These are phyloP conservation scores for Fabriciana adippe DNA, from an alignment of 2,888 invertebrate genomes.

Conservation along the genomic window DNA sequence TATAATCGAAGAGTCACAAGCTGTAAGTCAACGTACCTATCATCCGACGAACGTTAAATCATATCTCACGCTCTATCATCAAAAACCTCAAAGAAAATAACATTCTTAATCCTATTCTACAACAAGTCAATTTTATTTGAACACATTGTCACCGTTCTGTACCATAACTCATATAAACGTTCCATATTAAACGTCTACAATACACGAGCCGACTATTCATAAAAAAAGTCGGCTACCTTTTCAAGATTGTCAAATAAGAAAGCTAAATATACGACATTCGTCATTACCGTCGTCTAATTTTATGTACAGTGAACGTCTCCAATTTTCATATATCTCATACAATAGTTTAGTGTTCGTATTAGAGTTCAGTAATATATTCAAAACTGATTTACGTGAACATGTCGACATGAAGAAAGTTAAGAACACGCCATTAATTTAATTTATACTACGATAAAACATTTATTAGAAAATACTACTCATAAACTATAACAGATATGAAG, in stretches of 20 bases:
- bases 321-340: slow-evolving; percentile 13
- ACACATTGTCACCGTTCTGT: slow-evolving; percentile 60
- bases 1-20: slow-evolving; percentile 21
- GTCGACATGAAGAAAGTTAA: slow-evolving; percentile 3
- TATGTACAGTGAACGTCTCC: slow-evolving; percentile 51
- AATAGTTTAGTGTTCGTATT: slow-evolving; percentile 11
- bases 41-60: slow-evolving; percentile 64
- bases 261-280: slow-evolving; percentile 74
- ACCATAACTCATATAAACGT: slow-evolving; percentile 72
- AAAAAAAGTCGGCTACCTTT: slow-evolving; percentile 66
- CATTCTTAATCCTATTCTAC: slow-evolving; percentile 73
- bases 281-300: slow-evolving; percentile 70
- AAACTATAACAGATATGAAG: too few relatives aligned
- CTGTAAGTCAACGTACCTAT: slow-evolving; percentile 47
- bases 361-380: slow-evolving; percentile 3
- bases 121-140: slow-evolving; percentile 73
- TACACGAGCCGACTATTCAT: slow-evolving; percentile 55
- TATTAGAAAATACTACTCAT: too few relatives aligned
- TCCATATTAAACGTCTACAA: slow-evolving; percentile 65
- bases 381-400: slow-evolving; percentile 2
- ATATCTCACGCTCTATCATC: slow-evolving; percentile 73
- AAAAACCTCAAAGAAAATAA: slow-evolving; percentile 66
- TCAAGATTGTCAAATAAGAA: slow-evolving; percentile 62
- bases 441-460: not conserved
- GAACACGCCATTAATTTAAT: slow-evolving; percentile 1